Conservation (phyloP, 2,888 invertebrate species). For the Stegana nigrithorax region DNA sequence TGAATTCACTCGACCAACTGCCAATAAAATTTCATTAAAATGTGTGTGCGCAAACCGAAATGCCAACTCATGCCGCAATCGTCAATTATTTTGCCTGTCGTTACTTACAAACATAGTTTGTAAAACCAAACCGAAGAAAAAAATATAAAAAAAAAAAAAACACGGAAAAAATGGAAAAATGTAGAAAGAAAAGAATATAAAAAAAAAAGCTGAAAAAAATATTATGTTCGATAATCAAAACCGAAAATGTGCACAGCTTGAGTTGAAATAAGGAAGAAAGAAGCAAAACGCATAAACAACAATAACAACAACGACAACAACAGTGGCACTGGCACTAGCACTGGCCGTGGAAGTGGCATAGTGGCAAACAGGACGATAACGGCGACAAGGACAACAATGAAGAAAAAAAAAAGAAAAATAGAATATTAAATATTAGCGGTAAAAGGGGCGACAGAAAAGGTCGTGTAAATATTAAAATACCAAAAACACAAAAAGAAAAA, state of each 20-base stretch:
- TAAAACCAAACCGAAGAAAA: constrained; percentile 35
- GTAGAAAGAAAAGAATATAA: constrained; percentile 11
- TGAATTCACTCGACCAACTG: too few species aligned
- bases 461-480: too few species aligned
- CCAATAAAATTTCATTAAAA: too few species aligned
- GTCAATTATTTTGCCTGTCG: constrained; percentile 54
- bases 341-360: too few species aligned
- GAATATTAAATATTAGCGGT: constrained; percentile 31
- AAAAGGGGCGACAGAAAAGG: neutral
- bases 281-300: neutral
- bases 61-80: constrained; percentile 56
- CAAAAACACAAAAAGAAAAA: neutral
- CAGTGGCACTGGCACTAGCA: too few species aligned
- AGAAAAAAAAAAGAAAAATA: constrained; percentile 24
- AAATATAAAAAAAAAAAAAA: constrained; percentile 31
- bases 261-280: neutral
- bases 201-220: constrained; percentile 46
- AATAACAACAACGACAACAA: neutral
- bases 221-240: constrained; percentile 59
- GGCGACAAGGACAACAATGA: constrained; percentile 26
- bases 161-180: too few species aligned
- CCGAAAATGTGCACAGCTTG: constrained; percentile 62
- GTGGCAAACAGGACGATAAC: too few species aligned
- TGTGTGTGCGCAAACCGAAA: too few species aligned
- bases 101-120: neutral